These are phyloP conservation scores for Eupelmus urozonus DNA, from an alignment of 2,888 invertebrate species.

Conservation along the genomic window DNA sequence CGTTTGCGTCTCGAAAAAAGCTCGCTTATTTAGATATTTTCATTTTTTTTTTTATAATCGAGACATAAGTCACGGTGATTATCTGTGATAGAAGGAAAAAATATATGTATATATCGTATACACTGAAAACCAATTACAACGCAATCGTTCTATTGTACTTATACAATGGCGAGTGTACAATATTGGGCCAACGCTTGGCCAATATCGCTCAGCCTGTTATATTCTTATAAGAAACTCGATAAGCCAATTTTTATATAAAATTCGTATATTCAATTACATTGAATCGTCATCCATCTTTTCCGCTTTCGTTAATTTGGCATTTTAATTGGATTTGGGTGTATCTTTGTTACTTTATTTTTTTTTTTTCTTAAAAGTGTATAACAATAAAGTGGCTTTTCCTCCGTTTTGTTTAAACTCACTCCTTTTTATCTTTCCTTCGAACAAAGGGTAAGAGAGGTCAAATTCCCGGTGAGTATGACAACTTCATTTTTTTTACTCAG, in stretches of 20 bases:
- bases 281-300: neutral
- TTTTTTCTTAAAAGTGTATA: slow-evolving; percentile 14
- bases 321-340: slow-evolving; percentile 42
- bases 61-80: slow-evolving; percentile 37
- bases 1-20: slow-evolving; percentile 33
- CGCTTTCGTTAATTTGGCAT: slow-evolving; percentile 21
- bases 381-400: slow-evolving; percentile 38
- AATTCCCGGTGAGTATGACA: neutral
- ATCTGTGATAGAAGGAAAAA: slow-evolving; percentile 22
- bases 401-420: neutral
- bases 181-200: neutral
- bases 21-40: slow-evolving; percentile 52
- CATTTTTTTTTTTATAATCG: slow-evolving; percentile 20
- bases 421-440: slow-evolving; percentile 6
- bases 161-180: neutral
- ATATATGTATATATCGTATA: neutral
- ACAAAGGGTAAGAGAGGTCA: slow-evolving; percentile 13
- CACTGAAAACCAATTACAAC: slow-evolving; percentile 35
- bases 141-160: slow-evolving; percentile 10
- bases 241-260: slow-evolving; percentile 27
- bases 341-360: neutral
- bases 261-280: slow-evolving; percentile 11
- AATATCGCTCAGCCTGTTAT: neutral
- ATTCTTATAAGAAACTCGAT: neutral
- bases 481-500: neutral